A percentile compares a stretch with the other conserved stretches of the same genome.
Evolutionary conservation across 2,797 vertebrate species (phyloP).

Genomic region (Natrix natrix): DNA sequence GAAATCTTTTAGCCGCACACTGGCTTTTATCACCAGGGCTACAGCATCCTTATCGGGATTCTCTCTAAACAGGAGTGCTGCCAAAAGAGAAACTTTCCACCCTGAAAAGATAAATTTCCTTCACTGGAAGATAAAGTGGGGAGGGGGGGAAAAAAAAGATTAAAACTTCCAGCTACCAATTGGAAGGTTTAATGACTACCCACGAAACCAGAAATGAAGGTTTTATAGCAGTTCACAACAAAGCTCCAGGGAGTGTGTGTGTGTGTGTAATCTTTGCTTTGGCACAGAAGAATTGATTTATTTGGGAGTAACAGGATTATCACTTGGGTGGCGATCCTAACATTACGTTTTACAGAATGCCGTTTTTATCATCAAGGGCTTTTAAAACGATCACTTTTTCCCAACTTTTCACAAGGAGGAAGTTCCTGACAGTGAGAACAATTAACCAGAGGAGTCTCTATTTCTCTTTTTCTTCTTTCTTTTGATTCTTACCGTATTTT

Average conservation of each 20-base stretch:
- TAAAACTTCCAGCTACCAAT: too few relatives aligned
- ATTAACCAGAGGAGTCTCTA: not conserved
- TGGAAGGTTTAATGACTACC: not conserved
- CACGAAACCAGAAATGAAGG: not conserved
- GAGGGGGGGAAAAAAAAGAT: too few relatives aligned
- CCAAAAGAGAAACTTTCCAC: not conserved
- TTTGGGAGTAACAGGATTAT: not conserved
- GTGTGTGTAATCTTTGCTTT: not conserved
- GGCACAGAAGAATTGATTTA: not conserved
- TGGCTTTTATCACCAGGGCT: not conserved
- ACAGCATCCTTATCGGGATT: not conserved
- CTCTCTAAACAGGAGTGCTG: not conserved
- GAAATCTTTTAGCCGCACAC: constrained; percentile 11
- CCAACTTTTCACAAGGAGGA: not conserved
- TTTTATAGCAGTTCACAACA: not conserved
- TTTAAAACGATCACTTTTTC: not conserved
- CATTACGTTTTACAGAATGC: not conserved
- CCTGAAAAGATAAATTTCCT: not conserved
- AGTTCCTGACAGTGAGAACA: not conserved
- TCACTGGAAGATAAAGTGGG: not conserved
- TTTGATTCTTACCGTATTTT: too few relatives aligned
- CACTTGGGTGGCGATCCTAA: not conserved
- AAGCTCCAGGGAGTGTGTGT: not conserved
- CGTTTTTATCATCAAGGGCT: not conserved
- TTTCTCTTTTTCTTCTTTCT: not conserved